A percentile compares a stretch with the other conserved stretches of the same genome.
Evolutionary conservation across 2,113 vertebrate genomes (phyloP).

Genomic region (Psettodes erumei): DNA sequence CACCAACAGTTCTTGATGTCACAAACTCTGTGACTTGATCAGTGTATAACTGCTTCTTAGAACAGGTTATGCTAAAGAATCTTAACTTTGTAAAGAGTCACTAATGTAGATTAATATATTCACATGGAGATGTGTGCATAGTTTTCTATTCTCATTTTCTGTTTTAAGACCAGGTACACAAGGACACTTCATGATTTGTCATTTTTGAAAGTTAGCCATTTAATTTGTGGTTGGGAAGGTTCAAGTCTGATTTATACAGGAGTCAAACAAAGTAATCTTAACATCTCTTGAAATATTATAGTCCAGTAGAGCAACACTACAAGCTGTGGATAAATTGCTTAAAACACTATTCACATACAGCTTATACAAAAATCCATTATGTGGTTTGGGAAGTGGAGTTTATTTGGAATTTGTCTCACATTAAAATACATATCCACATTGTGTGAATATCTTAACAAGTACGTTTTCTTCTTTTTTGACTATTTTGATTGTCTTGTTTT

Average conservation of each 20-base stretch:
- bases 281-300: background rate
- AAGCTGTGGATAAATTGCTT: background rate
- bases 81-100: conserved; percentile 28
- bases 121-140: background rate
- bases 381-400: background rate
- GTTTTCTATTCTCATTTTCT: conserved; percentile 2
- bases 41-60: conserved; percentile 14
- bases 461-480: background rate
- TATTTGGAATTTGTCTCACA: background rate
- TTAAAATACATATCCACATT: background rate
- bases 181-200: background rate
- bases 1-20: conserved; percentile 28
- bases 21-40: conserved; percentile 25
- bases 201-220: conserved; percentile 5
- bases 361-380: background rate
- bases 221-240: no score
- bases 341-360: background rate
- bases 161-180: background rate
- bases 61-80: conserved; percentile 6
- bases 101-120: conserved; percentile 15
- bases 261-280: background rate
- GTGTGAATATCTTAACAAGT: background rate
- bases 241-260: background rate
- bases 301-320: conserved; percentile 7
- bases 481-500: background rate